Percentiles rank a stretch among this genome's conserved stretches.
phyloP scores from a whole-genome alignment of 2,113 vertebrate genomes.

The Chiloscyllium plagiosum region DNA sequence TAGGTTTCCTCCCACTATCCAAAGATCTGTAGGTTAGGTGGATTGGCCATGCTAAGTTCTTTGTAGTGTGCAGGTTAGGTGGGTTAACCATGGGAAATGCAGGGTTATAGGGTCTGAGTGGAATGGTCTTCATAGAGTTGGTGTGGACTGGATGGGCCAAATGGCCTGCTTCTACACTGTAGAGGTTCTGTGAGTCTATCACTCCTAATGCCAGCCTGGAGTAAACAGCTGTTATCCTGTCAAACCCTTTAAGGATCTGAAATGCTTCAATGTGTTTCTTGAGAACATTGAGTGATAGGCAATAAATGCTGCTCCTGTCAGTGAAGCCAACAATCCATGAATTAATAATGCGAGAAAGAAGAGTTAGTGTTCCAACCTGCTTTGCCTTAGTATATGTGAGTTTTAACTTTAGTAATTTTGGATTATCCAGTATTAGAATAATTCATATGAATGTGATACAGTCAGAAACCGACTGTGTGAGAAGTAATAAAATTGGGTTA shows the following conservation, averaged over 20 bases:
- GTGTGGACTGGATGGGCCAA: too few species aligned
- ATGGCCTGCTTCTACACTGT: too few species aligned
- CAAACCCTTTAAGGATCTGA: background rate
- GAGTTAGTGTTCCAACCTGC: background rate
- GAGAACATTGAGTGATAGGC: background rate
- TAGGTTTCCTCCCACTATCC: too few species aligned
- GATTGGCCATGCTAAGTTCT: too few species aligned
- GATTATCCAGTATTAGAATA: background rate
- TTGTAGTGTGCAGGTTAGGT: too few species aligned
- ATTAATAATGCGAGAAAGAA: background rate
- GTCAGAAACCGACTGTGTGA: background rate
- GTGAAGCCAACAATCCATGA: background rate
- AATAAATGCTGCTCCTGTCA: background rate
- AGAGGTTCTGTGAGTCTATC: too few species aligned
- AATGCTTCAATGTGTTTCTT: background rate
- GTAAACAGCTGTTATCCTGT: too few species aligned
- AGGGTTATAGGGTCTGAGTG: too few species aligned
- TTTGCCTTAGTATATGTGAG: background rate
- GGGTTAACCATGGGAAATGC: too few species aligned
- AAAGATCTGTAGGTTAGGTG: too few species aligned
- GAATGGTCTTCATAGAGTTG: too few species aligned
- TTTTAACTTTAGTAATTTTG: background rate
- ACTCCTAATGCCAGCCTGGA: too few species aligned
- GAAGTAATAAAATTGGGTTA: constrained; percentile 31
- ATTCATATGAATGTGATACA: background rate